A percentile compares a stretch with the other conserved stretches of the same genome.
These are phyloP conservation scores for Aphrophora alni DNA, from an alignment of 2,888 invertebrate species.

Conservation along the genomic window DNA sequence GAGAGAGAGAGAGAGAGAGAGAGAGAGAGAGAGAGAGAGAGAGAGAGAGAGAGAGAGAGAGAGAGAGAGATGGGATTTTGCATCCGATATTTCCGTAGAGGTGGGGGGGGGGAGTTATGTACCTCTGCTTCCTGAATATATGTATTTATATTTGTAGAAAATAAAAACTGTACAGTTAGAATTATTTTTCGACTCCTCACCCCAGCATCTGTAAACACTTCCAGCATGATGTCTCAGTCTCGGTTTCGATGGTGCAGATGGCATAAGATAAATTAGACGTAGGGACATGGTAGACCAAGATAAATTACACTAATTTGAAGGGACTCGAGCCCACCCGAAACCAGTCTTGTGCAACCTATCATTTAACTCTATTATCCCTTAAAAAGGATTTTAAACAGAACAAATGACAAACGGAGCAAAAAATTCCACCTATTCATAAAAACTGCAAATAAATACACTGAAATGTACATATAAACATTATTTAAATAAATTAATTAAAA, in stretches of 20 bases:
- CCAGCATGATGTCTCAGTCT: not conserved
- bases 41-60: slow-evolving; percentile 10
- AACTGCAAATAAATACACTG: too few species aligned
- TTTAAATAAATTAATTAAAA: too few species aligned
- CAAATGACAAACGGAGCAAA: too few species aligned
- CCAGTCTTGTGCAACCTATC: not conserved
- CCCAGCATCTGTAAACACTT: not conserved
- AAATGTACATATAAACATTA: too few species aligned
- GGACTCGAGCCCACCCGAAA: not conserved
- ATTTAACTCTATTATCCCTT: not conserved
- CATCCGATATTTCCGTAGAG: too few species aligned
- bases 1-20: slow-evolving; percentile 23
- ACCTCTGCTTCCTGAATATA: too few species aligned
- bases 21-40: slow-evolving; percentile 23
- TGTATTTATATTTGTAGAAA: too few species aligned
- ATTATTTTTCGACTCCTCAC: too few species aligned
- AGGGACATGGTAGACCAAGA: not conserved
- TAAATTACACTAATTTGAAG: not conserved
- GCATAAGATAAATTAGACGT: not conserved
- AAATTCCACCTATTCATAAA: too few species aligned
- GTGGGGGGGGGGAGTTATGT: too few species aligned
- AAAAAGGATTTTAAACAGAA: not conserved
- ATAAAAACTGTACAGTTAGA: too few species aligned
- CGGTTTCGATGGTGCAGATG: not conserved
- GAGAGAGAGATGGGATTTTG: too few species aligned